Conservation (phyloP, 2,888 invertebrate species). For the Eupithecia inturbata region DNA sequence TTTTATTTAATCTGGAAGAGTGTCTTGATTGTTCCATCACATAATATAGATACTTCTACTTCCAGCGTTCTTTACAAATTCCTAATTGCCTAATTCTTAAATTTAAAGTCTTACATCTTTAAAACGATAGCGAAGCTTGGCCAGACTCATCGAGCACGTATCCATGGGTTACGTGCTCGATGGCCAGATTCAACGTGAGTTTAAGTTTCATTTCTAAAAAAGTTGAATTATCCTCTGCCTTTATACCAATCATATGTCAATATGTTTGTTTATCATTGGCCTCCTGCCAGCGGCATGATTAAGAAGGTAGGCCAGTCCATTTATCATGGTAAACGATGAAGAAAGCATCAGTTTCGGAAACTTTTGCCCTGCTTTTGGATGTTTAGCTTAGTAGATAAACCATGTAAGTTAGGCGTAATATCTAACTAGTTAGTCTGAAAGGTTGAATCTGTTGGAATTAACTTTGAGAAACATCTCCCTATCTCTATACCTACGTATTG, state of each 20-base stretch:
- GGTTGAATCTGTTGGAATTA: neutral
- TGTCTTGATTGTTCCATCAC: too few species aligned
- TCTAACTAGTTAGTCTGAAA: neutral
- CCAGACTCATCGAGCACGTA: too few species aligned
- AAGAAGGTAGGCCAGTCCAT: conserved; percentile 18
- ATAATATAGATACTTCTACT: too few species aligned
- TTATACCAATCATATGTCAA: conserved; percentile 22
- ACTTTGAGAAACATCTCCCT: neutral
- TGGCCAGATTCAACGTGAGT: neutral
- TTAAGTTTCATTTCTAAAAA: neutral
- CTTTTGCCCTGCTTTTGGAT: neutral
- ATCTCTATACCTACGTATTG: too few species aligned
- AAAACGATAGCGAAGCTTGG: neutral
- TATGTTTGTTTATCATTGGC: conserved; percentile 34
- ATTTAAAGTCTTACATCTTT: too few species aligned
- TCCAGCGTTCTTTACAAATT: too few species aligned
- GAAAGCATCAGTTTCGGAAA: conserved; percentile 14
- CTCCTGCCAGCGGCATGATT: conserved; percentile 18
- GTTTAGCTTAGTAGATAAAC: neutral
- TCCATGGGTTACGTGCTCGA: too few species aligned
- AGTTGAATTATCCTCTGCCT: neutral
- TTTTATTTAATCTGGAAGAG: too few species aligned
- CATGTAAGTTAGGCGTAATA: neutral
- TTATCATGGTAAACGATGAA: conserved; percentile 26
- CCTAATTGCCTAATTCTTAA: too few species aligned